Conservation (phyloP, 2,113 vertebrate genomes). For the Bos taurus region DNA sequence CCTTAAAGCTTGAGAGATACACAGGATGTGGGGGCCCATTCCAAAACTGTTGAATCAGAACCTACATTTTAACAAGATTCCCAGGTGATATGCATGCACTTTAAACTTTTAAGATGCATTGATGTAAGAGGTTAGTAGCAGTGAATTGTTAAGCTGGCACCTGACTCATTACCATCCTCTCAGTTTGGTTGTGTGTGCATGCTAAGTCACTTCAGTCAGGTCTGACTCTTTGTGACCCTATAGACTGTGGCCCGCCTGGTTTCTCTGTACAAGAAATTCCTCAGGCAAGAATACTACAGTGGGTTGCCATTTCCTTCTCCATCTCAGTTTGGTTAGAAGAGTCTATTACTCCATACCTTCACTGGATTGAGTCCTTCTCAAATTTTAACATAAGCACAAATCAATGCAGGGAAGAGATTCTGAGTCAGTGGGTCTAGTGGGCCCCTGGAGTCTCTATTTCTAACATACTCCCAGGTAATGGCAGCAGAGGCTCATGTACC, state of each 20-base stretch:
- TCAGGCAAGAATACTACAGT: not conserved
- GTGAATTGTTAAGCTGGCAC: not conserved
- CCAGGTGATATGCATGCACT: rapidly evolving
- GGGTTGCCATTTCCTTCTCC: not conserved
- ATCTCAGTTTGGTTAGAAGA: not conserved
- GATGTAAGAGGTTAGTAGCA: not conserved
- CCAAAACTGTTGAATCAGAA: not conserved
- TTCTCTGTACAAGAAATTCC: not conserved
- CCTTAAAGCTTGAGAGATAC: not conserved
- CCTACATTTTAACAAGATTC: not conserved
- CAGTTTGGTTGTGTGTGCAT: not conserved
- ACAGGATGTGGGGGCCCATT: not conserved
- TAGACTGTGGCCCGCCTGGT: not conserved
- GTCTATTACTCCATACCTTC: not conserved
- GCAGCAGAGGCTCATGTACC: rapidly evolving
- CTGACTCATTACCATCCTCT: not conserved
- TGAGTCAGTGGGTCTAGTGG: not conserved
- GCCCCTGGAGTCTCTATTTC: not conserved
- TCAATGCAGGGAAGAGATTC: not conserved
- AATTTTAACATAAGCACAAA: not conserved
- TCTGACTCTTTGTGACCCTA: not conserved
- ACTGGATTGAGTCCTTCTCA: not conserved
- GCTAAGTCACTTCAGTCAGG: not conserved
- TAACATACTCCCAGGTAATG: rapidly evolving
- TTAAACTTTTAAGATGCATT: not conserved